Base-by-base conservation (phyloP, 1,140 invertebrate species). In the Neodiprion pinetum region DNA sequence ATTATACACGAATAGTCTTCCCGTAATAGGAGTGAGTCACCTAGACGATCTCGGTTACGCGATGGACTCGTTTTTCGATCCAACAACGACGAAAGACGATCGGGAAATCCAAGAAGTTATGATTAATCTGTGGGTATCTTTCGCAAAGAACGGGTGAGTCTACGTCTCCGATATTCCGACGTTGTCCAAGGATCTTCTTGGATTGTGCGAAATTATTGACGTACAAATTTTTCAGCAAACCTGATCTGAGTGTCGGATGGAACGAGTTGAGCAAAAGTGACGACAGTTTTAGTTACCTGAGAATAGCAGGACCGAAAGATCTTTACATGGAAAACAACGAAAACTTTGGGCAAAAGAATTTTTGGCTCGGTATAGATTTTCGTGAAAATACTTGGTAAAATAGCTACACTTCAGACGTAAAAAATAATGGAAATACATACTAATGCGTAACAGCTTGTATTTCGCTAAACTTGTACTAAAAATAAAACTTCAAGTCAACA, bases 311-410 rank as follows among this genome's bases (percentile, higher is more conserved):
- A 11, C 89, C 90, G 1, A 82, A 83, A 10, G 81, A 88, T 8
- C 81, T 87, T 67, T 70, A 79, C 47, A 89, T 91, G 84, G 86
- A 88, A 67, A 79, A 80, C 12, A 87, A 80, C 73, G 73, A 80
- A 1, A 90, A 91, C 78, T 87, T 91, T 66, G 89, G 89, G 3
- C 82, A 90, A 0, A 87, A 85, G 69, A 77, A 88, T 9, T 91
- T 93, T 80, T 93, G 91, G 91, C 86, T 88, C 74, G 86, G 83
- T 10, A 88, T 93, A 5, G 82, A 88, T 4, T 90, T 92, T 61
- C 83, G 87, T 10, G 90, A 93, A 80, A 91, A 92, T 81, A 40
- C 28, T 40, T 40, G 17, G 17, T 40, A 40, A 5, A 40, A 40
- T 40, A 40, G 2, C 28, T 5, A 40, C 2, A 40, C 28, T 40